Evolutionary conservation across 1,140 invertebrate genomes (phyloP).

Genomic region (Cherax quadricarinatus): DNA sequence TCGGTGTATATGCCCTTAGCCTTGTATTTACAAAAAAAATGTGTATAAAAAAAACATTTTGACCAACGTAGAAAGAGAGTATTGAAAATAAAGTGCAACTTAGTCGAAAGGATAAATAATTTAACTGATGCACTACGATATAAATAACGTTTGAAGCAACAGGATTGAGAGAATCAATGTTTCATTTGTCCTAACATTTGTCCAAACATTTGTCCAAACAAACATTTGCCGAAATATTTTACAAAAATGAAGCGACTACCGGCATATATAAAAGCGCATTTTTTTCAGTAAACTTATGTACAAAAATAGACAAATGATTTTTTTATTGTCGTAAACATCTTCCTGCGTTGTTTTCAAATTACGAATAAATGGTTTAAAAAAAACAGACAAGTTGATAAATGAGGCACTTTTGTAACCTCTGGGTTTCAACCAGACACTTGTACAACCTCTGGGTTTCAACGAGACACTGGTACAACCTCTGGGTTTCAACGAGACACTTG

Average conservation of each 20-base stretch:
- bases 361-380: too few relatives aligned
- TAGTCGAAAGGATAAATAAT: not conserved
- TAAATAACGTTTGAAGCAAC: not conserved
- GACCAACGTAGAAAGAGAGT: not conserved
- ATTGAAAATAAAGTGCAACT: not conserved
- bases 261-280: not conserved
- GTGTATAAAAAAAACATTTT: not conserved
- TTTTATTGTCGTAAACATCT: not conserved
- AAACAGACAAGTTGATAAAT: too few relatives aligned
- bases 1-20: too few relatives aligned
- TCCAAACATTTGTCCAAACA: not conserved
- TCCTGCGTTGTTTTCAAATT: too few relatives aligned
- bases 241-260: slow-evolving; percentile 1
- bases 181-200: not conserved
- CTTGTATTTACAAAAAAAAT: not conserved
- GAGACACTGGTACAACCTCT: too few relatives aligned
- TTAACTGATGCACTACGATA: not conserved
- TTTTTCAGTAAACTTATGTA: not conserved
- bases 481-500: too few relatives aligned
- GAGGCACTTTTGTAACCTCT: too few relatives aligned
- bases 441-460: too few relatives aligned
- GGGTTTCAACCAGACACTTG: too few relatives aligned
- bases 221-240: too few relatives aligned
- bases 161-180: slow-evolving; percentile 1
- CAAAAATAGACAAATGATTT: not conserved